Conservation (phyloP, 2,888 invertebrate genomes). For the Mongoloraphidia duomilia region DNA sequence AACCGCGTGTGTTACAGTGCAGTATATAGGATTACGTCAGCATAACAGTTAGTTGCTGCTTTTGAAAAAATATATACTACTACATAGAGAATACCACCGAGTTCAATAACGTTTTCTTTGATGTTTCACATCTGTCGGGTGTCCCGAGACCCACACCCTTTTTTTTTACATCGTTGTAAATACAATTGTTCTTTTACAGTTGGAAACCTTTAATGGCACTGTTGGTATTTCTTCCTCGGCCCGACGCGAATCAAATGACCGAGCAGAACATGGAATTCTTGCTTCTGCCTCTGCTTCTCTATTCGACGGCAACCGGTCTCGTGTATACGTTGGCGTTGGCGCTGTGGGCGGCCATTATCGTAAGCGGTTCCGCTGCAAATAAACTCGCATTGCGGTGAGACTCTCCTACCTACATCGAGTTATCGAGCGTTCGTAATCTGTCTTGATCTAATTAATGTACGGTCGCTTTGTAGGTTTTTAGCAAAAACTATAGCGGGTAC, state of each 20-base stretch:
- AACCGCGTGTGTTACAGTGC: too few species aligned
- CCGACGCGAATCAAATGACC: slow-evolving; percentile 22
- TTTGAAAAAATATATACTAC: too few species aligned
- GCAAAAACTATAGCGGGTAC: slow-evolving; percentile 33
- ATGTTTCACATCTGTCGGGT: too few species aligned
- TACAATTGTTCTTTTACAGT: slow-evolving; percentile 10
- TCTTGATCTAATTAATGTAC: too few species aligned
- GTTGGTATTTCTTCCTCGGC: slow-evolving; percentile 16
- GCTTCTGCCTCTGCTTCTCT: slow-evolving; percentile 42
- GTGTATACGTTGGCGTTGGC: slow-evolving; percentile 38
- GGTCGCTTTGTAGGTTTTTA: slow-evolving; percentile 28
- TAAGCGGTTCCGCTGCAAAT: slow-evolving; percentile 56
- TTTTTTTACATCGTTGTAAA: not conserved
- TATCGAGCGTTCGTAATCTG: too few species aligned
- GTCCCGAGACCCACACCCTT: too few species aligned
- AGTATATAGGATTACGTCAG: too few species aligned
- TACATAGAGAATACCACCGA: too few species aligned
- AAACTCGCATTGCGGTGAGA: slow-evolving; percentile 47
- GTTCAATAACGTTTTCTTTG: too few species aligned
- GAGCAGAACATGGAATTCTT: slow-evolving; percentile 29
- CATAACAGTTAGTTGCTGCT: too few species aligned
- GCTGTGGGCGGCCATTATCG: slow-evolving; percentile 41
- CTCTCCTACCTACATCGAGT: not conserved
- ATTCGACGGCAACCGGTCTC: slow-evolving; percentile 46
- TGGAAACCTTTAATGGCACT: slow-evolving; percentile 6